Percentiles rank a stretch among this genome's conserved stretches.
Conservation (phyloP, 2,113 vertebrate genomes). For the Petromus typicus region DNA sequence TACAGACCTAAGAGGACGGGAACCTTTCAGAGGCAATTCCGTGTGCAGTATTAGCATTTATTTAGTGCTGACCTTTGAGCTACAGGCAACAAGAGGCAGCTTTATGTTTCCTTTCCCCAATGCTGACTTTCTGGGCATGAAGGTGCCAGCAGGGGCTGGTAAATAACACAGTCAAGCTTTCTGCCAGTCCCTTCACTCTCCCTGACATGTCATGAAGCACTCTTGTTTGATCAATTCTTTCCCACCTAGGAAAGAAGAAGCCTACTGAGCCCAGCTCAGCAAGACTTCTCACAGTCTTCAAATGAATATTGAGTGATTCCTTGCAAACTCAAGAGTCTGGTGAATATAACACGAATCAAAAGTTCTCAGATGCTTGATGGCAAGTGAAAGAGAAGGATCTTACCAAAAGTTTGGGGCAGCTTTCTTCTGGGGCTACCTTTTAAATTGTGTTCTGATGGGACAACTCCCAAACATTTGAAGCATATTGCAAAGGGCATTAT, state of each 20-base stretch:
- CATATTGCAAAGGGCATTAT: background rate
- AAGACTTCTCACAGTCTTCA: conserved; percentile 54
- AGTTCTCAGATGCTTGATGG: background rate
- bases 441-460: background rate
- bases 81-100: conserved; percentile 11
- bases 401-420: background rate
- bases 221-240: conserved; percentile 69
- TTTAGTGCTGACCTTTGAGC: conserved; percentile 74
- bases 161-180: conserved; percentile 46
- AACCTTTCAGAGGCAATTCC: conserved; percentile 61
- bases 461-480: background rate
- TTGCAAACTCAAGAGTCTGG: background rate
- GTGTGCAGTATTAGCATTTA: conserved; percentile 59
- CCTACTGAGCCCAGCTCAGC: conserved; percentile 37
- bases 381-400: background rate
- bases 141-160: conserved; percentile 53
- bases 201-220: background rate
- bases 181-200: background rate
- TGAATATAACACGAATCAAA: background rate
- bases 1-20: conserved; percentile 42
- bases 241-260: conserved; percentile 22
- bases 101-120: conserved; percentile 43
- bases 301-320: conserved; percentile 62
- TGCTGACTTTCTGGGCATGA: conserved; percentile 55
- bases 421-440: background rate